Evolutionary conservation across 2,797 vertebrate species (phyloP).

Genomic region (Valencia hispanica): DNA sequence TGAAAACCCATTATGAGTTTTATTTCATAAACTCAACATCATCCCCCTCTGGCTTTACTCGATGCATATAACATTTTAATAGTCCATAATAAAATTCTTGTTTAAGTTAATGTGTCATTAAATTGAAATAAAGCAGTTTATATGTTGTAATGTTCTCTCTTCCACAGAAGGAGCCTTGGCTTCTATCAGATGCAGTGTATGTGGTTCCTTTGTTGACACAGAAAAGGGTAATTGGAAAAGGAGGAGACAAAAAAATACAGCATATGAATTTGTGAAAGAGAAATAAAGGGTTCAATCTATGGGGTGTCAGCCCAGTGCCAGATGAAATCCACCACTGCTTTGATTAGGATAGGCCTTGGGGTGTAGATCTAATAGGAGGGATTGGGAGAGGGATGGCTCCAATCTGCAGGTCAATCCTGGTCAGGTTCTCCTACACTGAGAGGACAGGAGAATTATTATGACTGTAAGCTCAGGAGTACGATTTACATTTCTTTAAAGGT

Average conservation of each 20-base stretch:
- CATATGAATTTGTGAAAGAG: conserved; percentile 40
- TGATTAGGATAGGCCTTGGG: conserved; percentile 67
- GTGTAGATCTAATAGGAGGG: conserved; percentile 63
- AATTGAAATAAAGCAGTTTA: conserved; percentile 65
- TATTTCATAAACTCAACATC: conserved; percentile 64
- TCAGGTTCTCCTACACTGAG: conserved; percentile 38
- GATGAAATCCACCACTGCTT: conserved; percentile 68
- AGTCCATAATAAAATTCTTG: conserved; percentile 60
- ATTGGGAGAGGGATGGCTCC: conserved; percentile 67
- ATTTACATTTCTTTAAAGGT: not conserved
- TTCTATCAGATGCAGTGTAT: conserved; percentile 33
- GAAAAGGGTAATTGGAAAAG: conserved; percentile 66
- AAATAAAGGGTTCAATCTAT: conserved; percentile 69
- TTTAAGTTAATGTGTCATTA: conserved; percentile 73
- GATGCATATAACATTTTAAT: conserved; percentile 59
- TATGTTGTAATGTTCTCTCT: conserved; percentile 49
- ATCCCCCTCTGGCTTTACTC: conserved; percentile 43
- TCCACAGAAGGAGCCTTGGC: conserved; percentile 32
- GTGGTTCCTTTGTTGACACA: conserved; percentile 65
- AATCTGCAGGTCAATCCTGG: conserved; percentile 66
- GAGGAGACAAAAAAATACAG: conserved; percentile 38
- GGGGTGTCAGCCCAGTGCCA: conserved; percentile 65
- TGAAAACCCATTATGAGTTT: conserved; percentile 61
- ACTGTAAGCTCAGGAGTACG: conserved; percentile 28
- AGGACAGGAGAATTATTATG: conserved; percentile 46